Evolutionary conservation across 1,140 invertebrate genomes (phyloP).

Genomic region (Drosophila miranda): DNA sequence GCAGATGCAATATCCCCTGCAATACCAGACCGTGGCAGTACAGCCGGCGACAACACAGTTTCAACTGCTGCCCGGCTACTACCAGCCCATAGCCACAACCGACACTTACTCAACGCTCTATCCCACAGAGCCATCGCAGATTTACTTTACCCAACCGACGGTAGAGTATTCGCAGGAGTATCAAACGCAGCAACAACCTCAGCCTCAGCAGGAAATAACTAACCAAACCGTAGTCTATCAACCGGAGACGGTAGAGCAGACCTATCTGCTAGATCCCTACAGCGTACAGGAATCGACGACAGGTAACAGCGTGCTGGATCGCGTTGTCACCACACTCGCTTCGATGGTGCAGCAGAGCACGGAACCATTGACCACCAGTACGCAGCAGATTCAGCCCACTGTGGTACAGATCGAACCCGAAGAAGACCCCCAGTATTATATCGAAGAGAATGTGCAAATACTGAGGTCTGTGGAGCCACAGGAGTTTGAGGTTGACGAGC

Average conservation of each 20-base stretch:
- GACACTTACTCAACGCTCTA: constrained; percentile 57
- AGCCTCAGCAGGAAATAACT: constrained; percentile 8
- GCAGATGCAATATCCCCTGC: constrained; percentile 79
- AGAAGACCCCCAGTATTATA: constrained; percentile 44
- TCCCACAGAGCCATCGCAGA: constrained; percentile 54
- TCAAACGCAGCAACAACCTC: constrained; percentile 32
- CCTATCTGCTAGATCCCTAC: constrained; percentile 57
- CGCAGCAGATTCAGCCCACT: constrained; percentile 60
- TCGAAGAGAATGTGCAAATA: constrained; percentile 63
- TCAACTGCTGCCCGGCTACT: constrained; percentile 68
- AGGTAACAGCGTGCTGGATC: constrained; percentile 68
- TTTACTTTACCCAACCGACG: constrained; percentile 61
- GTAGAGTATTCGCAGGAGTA: constrained; percentile 54
- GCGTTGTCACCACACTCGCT: constrained; percentile 72
- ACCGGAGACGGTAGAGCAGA: constrained; percentile 47
- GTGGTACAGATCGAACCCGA: constrained; percentile 10
- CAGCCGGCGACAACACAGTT: constrained; percentile 60
- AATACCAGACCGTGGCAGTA: constrained; percentile 67
- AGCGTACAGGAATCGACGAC: constrained; percentile 44
- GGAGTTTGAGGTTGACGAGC: constrained; percentile 70
- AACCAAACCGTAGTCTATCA: constrained; percentile 15
- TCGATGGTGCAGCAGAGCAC: constrained; percentile 70
- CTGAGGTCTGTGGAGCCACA: constrained; percentile 63
- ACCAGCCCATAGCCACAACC: constrained; percentile 55
- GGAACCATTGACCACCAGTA: constrained; percentile 62